Conservation (phyloP, 1,140 invertebrate genomes). For the Bradysia coprophila region DNA sequence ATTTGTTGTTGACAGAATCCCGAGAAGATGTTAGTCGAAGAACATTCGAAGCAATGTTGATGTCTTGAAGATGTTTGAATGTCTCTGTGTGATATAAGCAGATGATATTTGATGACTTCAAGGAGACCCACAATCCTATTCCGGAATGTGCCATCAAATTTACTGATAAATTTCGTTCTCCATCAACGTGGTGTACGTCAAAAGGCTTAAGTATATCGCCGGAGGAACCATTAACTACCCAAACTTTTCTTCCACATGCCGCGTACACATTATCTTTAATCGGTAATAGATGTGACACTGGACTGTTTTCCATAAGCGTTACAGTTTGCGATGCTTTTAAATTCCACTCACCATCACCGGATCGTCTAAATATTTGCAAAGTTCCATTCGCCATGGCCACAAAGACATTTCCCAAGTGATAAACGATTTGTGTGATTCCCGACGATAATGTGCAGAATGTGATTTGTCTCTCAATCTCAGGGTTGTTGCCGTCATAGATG, state of each 20-base stretch:
- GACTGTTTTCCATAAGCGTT: slow-evolving; percentile 38
- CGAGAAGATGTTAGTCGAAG: slow-evolving; percentile 36
- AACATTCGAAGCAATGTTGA: slow-evolving; percentile 83
- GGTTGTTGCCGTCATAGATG: slow-evolving; percentile 52
- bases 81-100: slow-evolving; percentile 91
- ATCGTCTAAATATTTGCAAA: slow-evolving; percentile 49
- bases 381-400: slow-evolving; percentile 59
- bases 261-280: slow-evolving; percentile 70
- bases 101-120: slow-evolving; percentile 73
- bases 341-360: slow-evolving; percentile 50
- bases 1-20: slow-evolving; percentile 31
- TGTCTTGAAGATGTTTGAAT: slow-evolving; percentile 84
- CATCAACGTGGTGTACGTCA: slow-evolving; percentile 53
- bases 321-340: slow-evolving; percentile 47
- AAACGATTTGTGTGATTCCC: slow-evolving; percentile 55
- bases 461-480: slow-evolving; percentile 56
- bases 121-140: slow-evolving; percentile 86
- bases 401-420: slow-evolving; percentile 66
- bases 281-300: slow-evolving; percentile 61
- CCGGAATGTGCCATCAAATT: slow-evolving; percentile 87
- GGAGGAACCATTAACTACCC: slow-evolving; percentile 57
- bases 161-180: slow-evolving; percentile 41
- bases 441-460: slow-evolving; percentile 44
- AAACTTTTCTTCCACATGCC: slow-evolving; percentile 63
- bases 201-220: slow-evolving; percentile 64